These are phyloP conservation scores for Drosophila dunni DNA, from an alignment of 1,140 invertebrate genomes.

Conservation along the genomic window DNA sequence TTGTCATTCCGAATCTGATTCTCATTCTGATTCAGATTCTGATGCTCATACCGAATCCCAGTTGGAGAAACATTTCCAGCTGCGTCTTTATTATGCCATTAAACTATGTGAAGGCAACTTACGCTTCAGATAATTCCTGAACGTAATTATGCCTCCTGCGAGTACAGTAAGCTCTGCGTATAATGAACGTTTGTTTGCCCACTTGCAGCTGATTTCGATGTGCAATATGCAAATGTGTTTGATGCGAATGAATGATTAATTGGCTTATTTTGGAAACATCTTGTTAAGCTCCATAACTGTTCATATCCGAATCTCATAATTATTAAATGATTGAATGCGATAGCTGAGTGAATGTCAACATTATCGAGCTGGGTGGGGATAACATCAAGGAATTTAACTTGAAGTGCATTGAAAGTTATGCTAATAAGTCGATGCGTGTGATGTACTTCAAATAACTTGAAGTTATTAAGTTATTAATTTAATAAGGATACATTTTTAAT, in stretches of 20 bases:
- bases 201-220: slow-evolving; percentile 2
- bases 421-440: no score
- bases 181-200: neutral
- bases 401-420: no score
- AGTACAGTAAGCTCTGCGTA: neutral
- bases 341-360: neutral
- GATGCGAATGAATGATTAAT: slow-evolving; percentile 51
- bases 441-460: no score
- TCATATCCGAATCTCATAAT: slow-evolving; percentile 3
- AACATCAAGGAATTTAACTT: no score
- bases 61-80: neutral
- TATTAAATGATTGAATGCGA: slow-evolving; percentile 19
- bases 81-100: slow-evolving; percentile 6
- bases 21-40: neutral
- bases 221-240: slow-evolving; percentile 32
- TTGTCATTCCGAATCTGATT: neutral
- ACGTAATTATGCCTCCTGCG: neutral
- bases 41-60: neutral
- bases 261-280: slow-evolving; percentile 10
- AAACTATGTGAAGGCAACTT: neutral
- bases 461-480: no score
- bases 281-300: slow-evolving; percentile 18
- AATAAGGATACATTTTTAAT: no score
- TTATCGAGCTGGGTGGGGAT: neutral
- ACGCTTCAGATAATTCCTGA: neutral